Conservation (phyloP, 1,140 invertebrate genomes). For the Zaprionus kolodkinae region DNA sequence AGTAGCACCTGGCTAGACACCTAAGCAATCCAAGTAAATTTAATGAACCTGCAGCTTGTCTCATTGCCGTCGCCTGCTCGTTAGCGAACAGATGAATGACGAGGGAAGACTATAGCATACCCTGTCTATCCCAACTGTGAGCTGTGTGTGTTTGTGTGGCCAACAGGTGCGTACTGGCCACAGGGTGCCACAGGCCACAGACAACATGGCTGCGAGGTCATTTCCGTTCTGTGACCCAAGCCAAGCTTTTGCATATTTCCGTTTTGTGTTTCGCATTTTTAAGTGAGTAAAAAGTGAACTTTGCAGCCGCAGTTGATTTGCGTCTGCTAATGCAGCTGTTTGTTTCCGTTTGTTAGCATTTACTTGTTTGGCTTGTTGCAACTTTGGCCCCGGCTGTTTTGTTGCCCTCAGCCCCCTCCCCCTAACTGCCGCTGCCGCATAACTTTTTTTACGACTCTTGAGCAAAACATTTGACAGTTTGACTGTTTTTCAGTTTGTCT, state of each 20-base stretch:
- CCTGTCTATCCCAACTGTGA: no score
- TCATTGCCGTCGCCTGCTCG: slow-evolving; percentile 48
- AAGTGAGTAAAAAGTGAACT: slow-evolving; percentile 73
- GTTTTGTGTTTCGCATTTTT: slow-evolving; percentile 78
- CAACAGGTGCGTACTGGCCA: slow-evolving; percentile 25
- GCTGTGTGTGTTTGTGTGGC: not conserved
- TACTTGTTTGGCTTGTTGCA: slow-evolving; percentile 57
- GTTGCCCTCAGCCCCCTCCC: not conserved
- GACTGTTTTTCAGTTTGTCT: slow-evolving; percentile 32
- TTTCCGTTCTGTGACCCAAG: slow-evolving; percentile 67
- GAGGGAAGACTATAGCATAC: slow-evolving; percentile 3
- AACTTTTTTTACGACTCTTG: slow-evolving; percentile 41
- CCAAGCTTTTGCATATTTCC: slow-evolving; percentile 78
- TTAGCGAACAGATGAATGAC: slow-evolving; percentile 46
- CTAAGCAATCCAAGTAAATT: slow-evolving; percentile 48
- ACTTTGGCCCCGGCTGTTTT: slow-evolving; percentile 32
- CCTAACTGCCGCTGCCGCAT: slow-evolving; percentile 31
- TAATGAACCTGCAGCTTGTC: slow-evolving; percentile 27
- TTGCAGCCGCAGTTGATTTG: slow-evolving; percentile 55
- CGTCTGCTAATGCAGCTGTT: slow-evolving; percentile 78
- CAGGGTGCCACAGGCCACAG: slow-evolving; percentile 20
- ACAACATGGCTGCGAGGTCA: slow-evolving; percentile 58
- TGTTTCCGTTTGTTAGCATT: slow-evolving; percentile 78
- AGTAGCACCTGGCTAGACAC: slow-evolving; percentile 19
- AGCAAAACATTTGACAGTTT: slow-evolving; percentile 49